Conservation (phyloP, 1,140 invertebrate genomes). For the Drosophila seguyi region DNA sequence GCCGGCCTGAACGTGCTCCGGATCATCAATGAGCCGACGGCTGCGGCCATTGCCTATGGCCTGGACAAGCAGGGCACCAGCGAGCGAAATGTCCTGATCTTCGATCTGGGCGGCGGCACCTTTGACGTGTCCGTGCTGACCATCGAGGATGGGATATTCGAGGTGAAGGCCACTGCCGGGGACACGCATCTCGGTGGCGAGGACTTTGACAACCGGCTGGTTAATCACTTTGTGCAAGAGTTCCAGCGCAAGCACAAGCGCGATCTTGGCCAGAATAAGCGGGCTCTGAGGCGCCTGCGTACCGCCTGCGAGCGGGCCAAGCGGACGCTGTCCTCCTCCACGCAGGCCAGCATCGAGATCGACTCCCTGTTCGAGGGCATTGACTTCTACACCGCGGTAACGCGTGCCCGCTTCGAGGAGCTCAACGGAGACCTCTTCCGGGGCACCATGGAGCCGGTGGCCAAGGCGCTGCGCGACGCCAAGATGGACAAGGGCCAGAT, state of each 20-base stretch:
- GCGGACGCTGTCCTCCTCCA: constrained; percentile 96
- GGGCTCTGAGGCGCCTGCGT: constrained; percentile 94
- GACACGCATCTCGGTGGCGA: constrained; percentile 99
- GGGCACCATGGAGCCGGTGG: constrained; percentile 97
- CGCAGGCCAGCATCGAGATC: constrained; percentile 97
- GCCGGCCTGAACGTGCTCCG: constrained; percentile 93
- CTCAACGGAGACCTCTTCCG: constrained; percentile 96
- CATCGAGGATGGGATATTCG: constrained; percentile 97
- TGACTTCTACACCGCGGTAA: constrained; percentile 98
- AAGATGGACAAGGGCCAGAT: constrained; percentile 97
- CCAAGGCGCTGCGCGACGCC: constrained; percentile 96
- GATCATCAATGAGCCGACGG: constrained; percentile 98
- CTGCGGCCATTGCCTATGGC: constrained; percentile 99
- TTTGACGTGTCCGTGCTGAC: constrained; percentile 99
- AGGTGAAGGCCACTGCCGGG: constrained; percentile 98
- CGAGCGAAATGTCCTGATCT: constrained; percentile 95
- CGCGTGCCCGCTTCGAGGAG: constrained; percentile 97
- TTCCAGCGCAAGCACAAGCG: constrained; percentile 99
- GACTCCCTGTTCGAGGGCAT: constrained; percentile 97
- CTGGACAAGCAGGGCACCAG: constrained; percentile 96
- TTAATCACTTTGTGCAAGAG: constrained; percentile 97
- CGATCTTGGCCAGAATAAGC: constrained; percentile 94
- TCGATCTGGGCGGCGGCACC: constrained; percentile 98
- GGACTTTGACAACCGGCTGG: constrained; percentile 97
- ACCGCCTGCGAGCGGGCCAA: constrained; percentile 98